Conservation (phyloP, 2,888 invertebrate genomes). For the Polydrusus tereticollis region DNA sequence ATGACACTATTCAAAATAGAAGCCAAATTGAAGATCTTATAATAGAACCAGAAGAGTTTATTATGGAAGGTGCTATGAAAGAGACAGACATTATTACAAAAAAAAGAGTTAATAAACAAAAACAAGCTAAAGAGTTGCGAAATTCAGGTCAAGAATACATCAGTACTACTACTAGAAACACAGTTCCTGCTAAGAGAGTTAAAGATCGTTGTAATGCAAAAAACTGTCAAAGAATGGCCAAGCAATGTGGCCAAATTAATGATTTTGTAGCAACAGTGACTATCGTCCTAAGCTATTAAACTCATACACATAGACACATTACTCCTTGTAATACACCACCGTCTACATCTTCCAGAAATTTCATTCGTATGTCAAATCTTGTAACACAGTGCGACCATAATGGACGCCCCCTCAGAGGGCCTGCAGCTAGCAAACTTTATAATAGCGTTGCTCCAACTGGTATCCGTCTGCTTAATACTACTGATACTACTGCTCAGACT, state of each 20-base stretch:
- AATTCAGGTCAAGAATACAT: conserved; percentile 33
- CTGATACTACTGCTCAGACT: no score
- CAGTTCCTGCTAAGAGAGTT: conserved; percentile 13
- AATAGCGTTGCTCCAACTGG: no score
- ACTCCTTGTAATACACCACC: no score
- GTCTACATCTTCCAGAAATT: no score
- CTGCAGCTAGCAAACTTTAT: no score
- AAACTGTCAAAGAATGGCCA: conserved; percentile 23
- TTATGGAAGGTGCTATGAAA: neutral
- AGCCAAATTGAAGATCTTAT: neutral
- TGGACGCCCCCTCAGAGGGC: no score
- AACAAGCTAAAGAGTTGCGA: conserved; percentile 22
- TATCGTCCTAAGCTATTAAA: no score
- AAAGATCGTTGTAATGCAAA: conserved; percentile 30
- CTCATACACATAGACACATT: no score
- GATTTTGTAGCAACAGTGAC: no score
- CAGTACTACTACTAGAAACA: conserved; percentile 25
- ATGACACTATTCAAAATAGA: neutral
- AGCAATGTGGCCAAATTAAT: conserved; percentile 21
- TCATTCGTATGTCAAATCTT: no score
- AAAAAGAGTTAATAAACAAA: conserved; percentile 22
- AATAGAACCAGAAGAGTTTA: neutral
- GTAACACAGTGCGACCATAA: no score
- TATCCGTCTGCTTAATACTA: no score
- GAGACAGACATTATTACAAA: neutral